phyloP scores from a whole-genome alignment of 2,888 invertebrate genomes.

The Chrysolina haemoptera region DNA sequence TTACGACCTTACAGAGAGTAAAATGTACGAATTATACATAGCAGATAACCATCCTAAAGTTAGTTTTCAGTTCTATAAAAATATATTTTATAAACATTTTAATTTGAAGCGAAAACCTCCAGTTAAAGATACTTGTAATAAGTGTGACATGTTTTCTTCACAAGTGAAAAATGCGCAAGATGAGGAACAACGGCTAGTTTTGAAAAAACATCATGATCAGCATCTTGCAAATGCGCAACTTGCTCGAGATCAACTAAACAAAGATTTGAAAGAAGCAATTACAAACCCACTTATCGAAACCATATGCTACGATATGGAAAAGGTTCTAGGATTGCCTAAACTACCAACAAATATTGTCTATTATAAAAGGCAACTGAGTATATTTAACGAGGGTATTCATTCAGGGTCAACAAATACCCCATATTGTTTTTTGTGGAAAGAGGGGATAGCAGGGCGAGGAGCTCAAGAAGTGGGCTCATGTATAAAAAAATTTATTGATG shows the following conservation, averaged over 20 bases:
- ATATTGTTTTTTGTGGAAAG: too few relatives aligned
- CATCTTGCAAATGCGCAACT: slow-evolving; percentile 31
- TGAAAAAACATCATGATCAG: slow-evolving; percentile 37
- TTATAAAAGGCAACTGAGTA: slow-evolving; percentile 23
- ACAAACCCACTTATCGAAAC: slow-evolving; percentile 31
- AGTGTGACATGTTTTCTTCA: slow-evolving; percentile 36
- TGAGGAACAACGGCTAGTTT: slow-evolving; percentile 33
- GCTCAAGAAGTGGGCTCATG: too few relatives aligned
- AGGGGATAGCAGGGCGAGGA: too few relatives aligned
- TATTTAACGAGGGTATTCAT: too few relatives aligned
- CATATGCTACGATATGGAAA: slow-evolving; percentile 58
- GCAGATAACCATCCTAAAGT: slow-evolving; percentile 37
- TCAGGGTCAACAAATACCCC: too few relatives aligned
- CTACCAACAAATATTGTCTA: slow-evolving; percentile 11
- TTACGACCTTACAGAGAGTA: not conserved
- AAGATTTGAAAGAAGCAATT: too few relatives aligned
- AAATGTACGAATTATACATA: slow-evolving; percentile 31
- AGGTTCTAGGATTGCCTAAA: not conserved
- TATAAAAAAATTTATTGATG: too few relatives aligned
- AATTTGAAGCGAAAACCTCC: slow-evolving; percentile 31
- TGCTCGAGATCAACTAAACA: slow-evolving; percentile 21
- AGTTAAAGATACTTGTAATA: slow-evolving; percentile 39
- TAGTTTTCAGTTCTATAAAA: slow-evolving; percentile 42
- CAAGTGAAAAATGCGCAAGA: slow-evolving; percentile 27
- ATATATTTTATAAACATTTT: slow-evolving; percentile 42